These are phyloP conservation scores for Triplophysa dalaica DNA, from an alignment of 2,113 vertebrate genomes.

Conservation along the genomic window DNA sequence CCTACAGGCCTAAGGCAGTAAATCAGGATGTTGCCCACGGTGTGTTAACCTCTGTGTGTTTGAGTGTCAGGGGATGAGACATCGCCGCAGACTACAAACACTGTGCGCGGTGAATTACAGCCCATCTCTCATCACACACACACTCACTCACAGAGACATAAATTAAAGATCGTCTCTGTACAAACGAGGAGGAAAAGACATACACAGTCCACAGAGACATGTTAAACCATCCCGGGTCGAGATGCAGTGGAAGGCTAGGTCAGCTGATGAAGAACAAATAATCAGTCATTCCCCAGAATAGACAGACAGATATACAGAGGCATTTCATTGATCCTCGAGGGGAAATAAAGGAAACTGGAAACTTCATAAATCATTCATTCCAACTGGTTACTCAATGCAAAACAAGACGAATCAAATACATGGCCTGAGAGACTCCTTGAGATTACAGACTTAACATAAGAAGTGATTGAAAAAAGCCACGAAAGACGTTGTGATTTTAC, in stretches of 20 bases:
- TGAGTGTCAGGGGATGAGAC: conserved; percentile 67
- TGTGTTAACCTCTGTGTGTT: conserved; percentile 74
- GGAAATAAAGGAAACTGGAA: conserved; percentile 6
- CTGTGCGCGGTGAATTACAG: conserved; percentile 63
- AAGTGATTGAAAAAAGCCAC: background rate
- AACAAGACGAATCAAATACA: background rate
- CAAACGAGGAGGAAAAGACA: background rate
- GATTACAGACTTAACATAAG: background rate
- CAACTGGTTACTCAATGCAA: background rate
- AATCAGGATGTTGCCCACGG: conserved; percentile 65
- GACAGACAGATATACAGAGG: background rate
- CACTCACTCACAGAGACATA: background rate
- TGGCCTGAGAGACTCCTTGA: background rate
- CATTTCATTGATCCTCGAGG: background rate
- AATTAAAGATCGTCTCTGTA: conserved; percentile 7
- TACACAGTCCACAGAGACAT: background rate
- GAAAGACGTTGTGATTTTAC: too few relatives aligned
- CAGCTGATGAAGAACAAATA: conserved; percentile 3
- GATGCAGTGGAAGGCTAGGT: background rate
- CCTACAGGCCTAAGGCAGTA: conserved; percentile 59
- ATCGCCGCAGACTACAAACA: conserved; percentile 54
- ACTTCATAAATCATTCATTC: conserved; percentile 8
- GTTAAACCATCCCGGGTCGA: background rate
- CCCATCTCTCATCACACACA: conserved; percentile 44
- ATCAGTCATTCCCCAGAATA: background rate